Evolutionary conservation across 2,888 invertebrate species (phyloP).

Genomic region (Carpatolechia fugitivella): DNA sequence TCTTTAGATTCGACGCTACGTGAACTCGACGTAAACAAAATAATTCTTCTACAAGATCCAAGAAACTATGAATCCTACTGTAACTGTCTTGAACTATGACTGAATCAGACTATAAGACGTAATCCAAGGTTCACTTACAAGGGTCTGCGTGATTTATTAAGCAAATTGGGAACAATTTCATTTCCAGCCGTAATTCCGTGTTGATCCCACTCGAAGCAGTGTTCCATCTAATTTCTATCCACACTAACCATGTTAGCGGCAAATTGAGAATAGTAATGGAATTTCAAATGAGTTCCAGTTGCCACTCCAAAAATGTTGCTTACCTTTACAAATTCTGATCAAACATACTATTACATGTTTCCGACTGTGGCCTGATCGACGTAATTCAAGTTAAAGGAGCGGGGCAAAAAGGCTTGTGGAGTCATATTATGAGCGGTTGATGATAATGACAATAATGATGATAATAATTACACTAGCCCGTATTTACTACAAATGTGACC

Average conservation of each 20-base stretch:
- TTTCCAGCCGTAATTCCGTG: conserved; percentile 15
- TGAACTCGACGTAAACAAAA: too few relatives aligned
- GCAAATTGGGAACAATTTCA: conserved; percentile 22
- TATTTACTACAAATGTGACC: too few relatives aligned
- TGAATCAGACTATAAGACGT: neutral
- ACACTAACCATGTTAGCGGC: neutral
- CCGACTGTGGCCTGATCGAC: too few relatives aligned
- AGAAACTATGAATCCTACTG: neutral
- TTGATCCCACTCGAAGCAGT: neutral
- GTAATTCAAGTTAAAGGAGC: too few relatives aligned
- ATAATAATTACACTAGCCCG: too few relatives aligned
- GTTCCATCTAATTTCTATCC: neutral
- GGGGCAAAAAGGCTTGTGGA: too few relatives aligned
- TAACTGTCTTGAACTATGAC: neutral
- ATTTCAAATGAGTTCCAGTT: neutral
- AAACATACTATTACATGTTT: too few relatives aligned
- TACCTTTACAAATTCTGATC: too few relatives aligned
- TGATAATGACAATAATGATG: too few relatives aligned
- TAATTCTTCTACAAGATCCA: too few relatives aligned
- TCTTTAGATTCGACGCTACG: too few relatives aligned
- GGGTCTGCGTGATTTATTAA: conserved; percentile 24
- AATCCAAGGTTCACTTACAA: conserved; percentile 15
- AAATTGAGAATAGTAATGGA: neutral
- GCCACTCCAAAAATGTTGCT: neutral
- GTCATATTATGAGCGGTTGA: too few relatives aligned